Conservation (phyloP, 2,113 vertebrate genomes). For the Neogobius melanostomus region DNA sequence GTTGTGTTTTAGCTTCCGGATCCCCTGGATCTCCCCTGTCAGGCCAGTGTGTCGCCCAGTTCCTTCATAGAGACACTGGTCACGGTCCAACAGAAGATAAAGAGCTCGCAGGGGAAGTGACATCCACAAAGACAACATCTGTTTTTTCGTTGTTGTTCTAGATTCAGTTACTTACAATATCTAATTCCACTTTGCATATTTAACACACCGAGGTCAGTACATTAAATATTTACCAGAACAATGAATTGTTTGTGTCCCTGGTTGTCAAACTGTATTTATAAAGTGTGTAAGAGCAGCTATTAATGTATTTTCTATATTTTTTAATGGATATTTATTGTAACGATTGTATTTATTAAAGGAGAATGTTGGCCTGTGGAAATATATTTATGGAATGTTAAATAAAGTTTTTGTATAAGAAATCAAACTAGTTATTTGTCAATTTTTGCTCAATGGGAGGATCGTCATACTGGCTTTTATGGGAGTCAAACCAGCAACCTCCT, state of each 20-base stretch:
- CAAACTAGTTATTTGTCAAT: too few relatives aligned
- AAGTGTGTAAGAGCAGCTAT: not conserved
- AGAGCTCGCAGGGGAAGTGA: rapidly evolving
- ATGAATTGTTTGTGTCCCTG: not conserved
- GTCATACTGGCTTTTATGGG: too few relatives aligned
- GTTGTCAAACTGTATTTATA: not conserved
- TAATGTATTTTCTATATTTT: not conserved
- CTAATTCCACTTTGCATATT: too few relatives aligned
- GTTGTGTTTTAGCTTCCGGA: too few relatives aligned
- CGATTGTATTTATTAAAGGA: not conserved
- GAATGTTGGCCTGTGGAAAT: too few relatives aligned
- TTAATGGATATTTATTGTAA: not conserved
- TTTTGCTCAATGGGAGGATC: too few relatives aligned
- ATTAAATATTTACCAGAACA: too few relatives aligned
- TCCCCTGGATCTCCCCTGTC: rapidly evolving
- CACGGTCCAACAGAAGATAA: rapidly evolving
- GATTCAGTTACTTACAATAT: too few relatives aligned
- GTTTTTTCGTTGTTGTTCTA: too few relatives aligned
- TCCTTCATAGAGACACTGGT: rapidly evolving
- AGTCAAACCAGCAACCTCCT: too few relatives aligned
- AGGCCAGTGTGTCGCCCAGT: not conserved
- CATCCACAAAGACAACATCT: not conserved
- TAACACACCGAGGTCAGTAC: too few relatives aligned
- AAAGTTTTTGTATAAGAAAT: not conserved
- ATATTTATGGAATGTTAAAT: not conserved